phyloP scores from a whole-genome alignment of 2,797 vertebrate genomes.

The Apogon talboti region DNA sequence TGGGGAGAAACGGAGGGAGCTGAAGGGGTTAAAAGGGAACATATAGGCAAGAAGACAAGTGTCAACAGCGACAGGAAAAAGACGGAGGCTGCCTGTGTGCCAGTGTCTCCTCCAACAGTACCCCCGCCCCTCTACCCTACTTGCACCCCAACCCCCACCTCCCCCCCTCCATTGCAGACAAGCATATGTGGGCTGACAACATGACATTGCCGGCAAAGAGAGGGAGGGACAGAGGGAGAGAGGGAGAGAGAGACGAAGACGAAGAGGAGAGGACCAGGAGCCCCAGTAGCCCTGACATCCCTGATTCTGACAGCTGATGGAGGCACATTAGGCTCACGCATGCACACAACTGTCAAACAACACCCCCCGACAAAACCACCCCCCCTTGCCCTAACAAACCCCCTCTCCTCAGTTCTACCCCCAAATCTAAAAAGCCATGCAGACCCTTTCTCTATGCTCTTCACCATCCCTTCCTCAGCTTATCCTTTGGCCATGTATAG shows the following conservation, averaged over 20 bases:
- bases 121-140: slow-evolving; percentile 31
- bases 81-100: slow-evolving; percentile 80
- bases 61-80: slow-evolving; percentile 82
- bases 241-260: slow-evolving; percentile 10
- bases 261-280: slow-evolving; percentile 53
- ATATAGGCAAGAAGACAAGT: slow-evolving; percentile 67
- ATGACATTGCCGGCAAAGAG: slow-evolving; percentile 83
- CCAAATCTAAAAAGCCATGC: slow-evolving; percentile 29
- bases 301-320: slow-evolving; percentile 83
- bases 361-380: slow-evolving; percentile 25
- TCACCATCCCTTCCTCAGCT: slow-evolving; percentile 12
- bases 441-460: slow-evolving; percentile 26
- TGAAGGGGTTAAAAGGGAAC: slow-evolving; percentile 68
- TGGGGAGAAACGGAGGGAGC: slow-evolving; percentile 24
- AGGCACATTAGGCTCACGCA: slow-evolving; percentile 80
- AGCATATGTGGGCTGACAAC: slow-evolving; percentile 89
- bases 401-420: slow-evolving; percentile 23
- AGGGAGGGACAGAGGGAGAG: slow-evolving; percentile 53
- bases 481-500: slow-evolving; percentile 2
- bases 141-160: slow-evolving; percentile 34
- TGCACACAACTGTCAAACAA: slow-evolving; percentile 78
- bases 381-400: slow-evolving; percentile 11
- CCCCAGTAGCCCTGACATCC: slow-evolving; percentile 75
- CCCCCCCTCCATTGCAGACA: slow-evolving; percentile 65
- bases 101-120: slow-evolving; percentile 60